Evolutionary conservation across 1,140 invertebrate species (phyloP).

Genomic region (Nasonia longicornis): DNA sequence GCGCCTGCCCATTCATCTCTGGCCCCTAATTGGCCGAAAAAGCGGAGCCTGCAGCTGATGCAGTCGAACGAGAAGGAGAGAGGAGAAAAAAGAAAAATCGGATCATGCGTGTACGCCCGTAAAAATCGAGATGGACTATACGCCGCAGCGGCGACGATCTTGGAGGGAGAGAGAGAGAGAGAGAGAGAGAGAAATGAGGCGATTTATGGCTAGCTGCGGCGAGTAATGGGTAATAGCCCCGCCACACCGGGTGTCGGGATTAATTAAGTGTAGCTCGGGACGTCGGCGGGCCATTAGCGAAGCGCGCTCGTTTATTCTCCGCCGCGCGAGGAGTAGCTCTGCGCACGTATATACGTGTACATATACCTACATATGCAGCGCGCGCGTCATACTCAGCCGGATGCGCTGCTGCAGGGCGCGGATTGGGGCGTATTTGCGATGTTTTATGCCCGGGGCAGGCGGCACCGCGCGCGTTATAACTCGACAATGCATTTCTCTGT

Average conservation of each 20-base stretch:
- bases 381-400: background rate
- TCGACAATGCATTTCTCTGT: slow-evolving; percentile 44
- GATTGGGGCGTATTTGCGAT: slow-evolving; percentile 26
- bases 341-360: background rate
- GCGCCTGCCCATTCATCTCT: slow-evolving; percentile 45
- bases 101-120: background rate
- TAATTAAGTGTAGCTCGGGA: slow-evolving; percentile 44
- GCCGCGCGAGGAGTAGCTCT: background rate
- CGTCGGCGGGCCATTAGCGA: slow-evolving; percentile 33
- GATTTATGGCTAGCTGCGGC: slow-evolving; percentile 40
- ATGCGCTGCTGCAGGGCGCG: background rate
- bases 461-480: slow-evolving; percentile 31
- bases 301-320: slow-evolving; percentile 43
- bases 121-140: slow-evolving; percentile 4
- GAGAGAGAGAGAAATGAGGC: slow-evolving; percentile 33
- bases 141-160: background rate
- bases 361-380: no score
- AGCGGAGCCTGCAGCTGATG: background rate
- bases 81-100: background rate
- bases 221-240: slow-evolving; percentile 38
- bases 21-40: slow-evolving; percentile 44
- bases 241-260: slow-evolving; percentile 41
- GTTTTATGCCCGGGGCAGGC: slow-evolving; percentile 41
- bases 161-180: slow-evolving; percentile 14
- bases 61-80: no score